Evolutionary conservation across 2,888 invertebrate species (phyloP), one percentile per base, ranked within the genome.

Genomic region (Conus canariensis): DNA sequence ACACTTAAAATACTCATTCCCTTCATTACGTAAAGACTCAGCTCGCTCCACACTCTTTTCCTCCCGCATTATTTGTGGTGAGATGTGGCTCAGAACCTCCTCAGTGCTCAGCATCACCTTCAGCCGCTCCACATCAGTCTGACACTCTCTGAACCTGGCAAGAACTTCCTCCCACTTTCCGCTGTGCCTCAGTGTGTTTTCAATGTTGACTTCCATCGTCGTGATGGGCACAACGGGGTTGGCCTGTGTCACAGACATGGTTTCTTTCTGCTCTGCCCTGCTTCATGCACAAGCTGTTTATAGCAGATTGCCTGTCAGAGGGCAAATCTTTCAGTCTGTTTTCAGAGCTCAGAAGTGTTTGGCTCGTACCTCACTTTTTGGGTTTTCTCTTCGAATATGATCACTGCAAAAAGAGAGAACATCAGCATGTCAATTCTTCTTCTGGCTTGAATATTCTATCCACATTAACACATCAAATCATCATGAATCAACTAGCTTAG

Each of bases 1-100:
- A 82, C 93, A 93, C 92, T 95, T 94, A 90, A 95, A 96, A 60
- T 91, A 89, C 56, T 93, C 93, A 90, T 96, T 96, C 14, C 96
- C 96, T 89, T 95, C 93, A 83, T 94, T 94, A 86, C 96, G 94
- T n/a, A 95, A 92, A 56, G 93, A 93, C 19, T 93, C 92, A 3
- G 96, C 95, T 77, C 95, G 93, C 83, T 93, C 93, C 7, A 94
- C 92, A 85, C 94, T 93, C 91, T 96, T 96, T 8, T 88, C 90
- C 87, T 58, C n/a, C 56, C 74, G 64, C 12, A 59, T n/a, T 19
- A 89, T 16, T 93, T 91, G 87, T 87, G 91, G 74, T 6, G 25
- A 14, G 56, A 88, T 22, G 25, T 45, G 4, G 70, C n/a, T 4
- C 89, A 85, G 30, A 77, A 91, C 64, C 91, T 64, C 74, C 90